Percentiles rank a stretch among this genome's conserved stretches.
These are phyloP conservation scores for Oasisia sp. DNA, from an alignment of 2,888 invertebrate genomes.

Conservation along the genomic window DNA sequence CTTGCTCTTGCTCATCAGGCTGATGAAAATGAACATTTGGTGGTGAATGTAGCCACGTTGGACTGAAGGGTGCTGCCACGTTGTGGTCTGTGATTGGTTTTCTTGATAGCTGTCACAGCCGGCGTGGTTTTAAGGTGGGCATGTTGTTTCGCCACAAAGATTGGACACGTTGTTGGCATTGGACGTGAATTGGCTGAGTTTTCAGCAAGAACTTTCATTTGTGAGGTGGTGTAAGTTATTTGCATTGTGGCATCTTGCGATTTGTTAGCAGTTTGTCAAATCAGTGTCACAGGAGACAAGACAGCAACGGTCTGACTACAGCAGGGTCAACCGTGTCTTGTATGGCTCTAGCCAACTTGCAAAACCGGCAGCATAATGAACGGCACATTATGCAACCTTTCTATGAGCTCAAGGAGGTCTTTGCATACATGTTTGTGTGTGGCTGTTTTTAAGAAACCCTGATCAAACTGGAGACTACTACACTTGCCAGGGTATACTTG, in stretches of 20 bases:
- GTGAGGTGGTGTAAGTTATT: neutral
- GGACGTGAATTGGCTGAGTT: neutral
- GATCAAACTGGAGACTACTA: neutral
- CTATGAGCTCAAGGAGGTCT: neutral
- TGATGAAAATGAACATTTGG: neutral
- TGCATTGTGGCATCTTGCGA: neutral
- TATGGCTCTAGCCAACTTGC: neutral
- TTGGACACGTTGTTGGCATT: neutral
- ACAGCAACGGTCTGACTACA: neutral
- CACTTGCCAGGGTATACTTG: neutral
- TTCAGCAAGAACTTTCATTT: neutral
- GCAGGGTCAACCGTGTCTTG: neutral
- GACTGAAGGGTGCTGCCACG: neutral
- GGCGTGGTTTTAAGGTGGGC: neutral
- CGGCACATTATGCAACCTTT: neutral
- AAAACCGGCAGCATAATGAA: neutral
- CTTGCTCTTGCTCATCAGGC: neutral
- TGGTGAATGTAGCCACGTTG: neutral
- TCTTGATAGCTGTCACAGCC: neutral
- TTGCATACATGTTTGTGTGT: neutral
- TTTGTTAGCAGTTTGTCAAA: neutral
- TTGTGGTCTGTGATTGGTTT: neutral
- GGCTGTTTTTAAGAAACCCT: neutral
- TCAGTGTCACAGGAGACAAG: no score
- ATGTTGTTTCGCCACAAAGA: neutral